Evolutionary conservation across 2,888 invertebrate species (phyloP), one percentile per base, ranked within the genome.

Genomic region (Caenorhabditis afra): DNA sequence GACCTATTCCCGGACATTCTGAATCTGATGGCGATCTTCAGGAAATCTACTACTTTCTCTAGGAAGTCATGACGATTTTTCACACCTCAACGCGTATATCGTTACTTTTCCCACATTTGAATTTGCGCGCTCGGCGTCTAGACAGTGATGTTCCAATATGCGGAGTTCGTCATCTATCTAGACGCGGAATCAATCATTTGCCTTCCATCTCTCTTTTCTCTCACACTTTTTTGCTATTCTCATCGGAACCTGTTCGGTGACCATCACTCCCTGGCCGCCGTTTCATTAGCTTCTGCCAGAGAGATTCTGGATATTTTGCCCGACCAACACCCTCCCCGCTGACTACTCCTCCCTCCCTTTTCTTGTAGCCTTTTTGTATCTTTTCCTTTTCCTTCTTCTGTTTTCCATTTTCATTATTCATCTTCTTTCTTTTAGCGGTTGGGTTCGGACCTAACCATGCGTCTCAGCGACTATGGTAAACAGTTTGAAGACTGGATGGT

Each of bases 401-500:
- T 53, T 57, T n/a, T 52, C 18, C 41, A 29, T 52, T 14, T 61
- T 35, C 29, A 29, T 5, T 29, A 29, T 29, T 29, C 29, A 16
- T 45, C 18, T 49, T 20, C 49, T 11, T 20, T 29, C 29, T 66
- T 74, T 47, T 66, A 66, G 65, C 35, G 66, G 65, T 65, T 74
- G 74, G 66, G 59, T 66, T 52, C 45, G 23, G 52, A 74, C 74
- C 74, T 74, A 66, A 74, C 66, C 66, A 66, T 65, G 74, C 65
- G 74, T 61, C 65, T 74, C 35, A 74, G 74, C 59, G 67, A 74
- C 59, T 74, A 79, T 78, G 84, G 82, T 50, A 82, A 74, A 52
- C 68, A 68, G 35, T 82, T 84, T 67, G 84, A 82, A 59, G 82
- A 84, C 50, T 81, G 80, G 79, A 84, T 84, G 84, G 81, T 82